Percentiles rank a stretch among this genome's conserved stretches.
Evolutionary conservation across 2,888 invertebrate species (phyloP).

Genomic region (Stenolophus ochropezus): DNA sequence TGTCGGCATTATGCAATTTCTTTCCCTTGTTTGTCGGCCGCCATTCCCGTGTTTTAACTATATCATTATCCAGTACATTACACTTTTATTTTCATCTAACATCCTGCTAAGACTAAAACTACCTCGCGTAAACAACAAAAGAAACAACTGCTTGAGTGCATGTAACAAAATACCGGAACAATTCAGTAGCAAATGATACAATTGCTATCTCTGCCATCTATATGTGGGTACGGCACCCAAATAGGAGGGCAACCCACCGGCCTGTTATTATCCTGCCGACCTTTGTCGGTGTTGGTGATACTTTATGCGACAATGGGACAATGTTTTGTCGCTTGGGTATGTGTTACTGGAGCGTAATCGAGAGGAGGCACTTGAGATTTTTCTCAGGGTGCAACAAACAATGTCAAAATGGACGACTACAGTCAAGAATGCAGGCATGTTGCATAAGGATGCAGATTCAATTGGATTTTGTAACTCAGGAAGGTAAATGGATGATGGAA

Average conservation of each 20-base stretch:
- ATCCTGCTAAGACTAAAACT: slow-evolving; percentile 32
- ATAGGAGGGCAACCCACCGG: slow-evolving; percentile 39
- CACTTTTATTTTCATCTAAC: slow-evolving; percentile 4
- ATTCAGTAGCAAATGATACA: slow-evolving; percentile 34
- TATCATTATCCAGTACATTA: slow-evolving; percentile 34
- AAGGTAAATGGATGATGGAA: neutral
- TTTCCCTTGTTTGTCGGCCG: neutral
- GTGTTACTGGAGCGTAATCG: slow-evolving; percentile 45
- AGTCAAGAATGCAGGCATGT: neutral
- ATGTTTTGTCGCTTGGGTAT: slow-evolving; percentile 40
- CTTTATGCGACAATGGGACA: slow-evolving; percentile 49
- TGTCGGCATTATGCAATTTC: neutral
- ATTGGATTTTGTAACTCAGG: neutral
- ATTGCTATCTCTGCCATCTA: neutral
- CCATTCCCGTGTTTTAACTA: neutral
- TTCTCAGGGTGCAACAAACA: slow-evolving; percentile 23
- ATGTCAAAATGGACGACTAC: slow-evolving; percentile 16
- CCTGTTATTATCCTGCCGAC: slow-evolving; percentile 46
- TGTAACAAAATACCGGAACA: slow-evolving; percentile 22
- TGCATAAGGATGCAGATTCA: slow-evolving; percentile 8
- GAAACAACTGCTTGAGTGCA: neutral
- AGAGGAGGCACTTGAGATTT: slow-evolving; percentile 10
- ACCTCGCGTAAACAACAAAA: neutral
- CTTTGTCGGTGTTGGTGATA: slow-evolving; percentile 35
- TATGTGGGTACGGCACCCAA: slow-evolving; percentile 41